These are phyloP conservation scores for Caenorhabditis briggsae DNA, from an alignment of 1,140 invertebrate species.

Conservation along the genomic window DNA sequence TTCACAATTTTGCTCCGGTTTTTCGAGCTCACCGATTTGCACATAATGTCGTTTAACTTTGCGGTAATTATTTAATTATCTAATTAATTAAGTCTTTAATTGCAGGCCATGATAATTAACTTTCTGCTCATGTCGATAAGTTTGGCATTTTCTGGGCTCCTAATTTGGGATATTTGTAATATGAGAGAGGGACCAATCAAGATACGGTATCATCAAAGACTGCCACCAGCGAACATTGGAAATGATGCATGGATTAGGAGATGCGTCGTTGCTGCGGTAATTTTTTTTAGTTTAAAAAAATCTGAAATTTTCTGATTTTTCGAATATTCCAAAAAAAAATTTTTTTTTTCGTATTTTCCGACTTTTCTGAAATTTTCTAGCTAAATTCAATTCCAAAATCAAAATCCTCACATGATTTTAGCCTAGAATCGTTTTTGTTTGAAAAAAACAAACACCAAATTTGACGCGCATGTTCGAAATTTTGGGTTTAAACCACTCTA, in stretches of 20 bases:
- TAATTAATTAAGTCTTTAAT: not conserved
- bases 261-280: conserved; percentile 6
- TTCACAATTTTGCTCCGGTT: conserved; percentile 36
- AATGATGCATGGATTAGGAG: conserved; percentile 24
- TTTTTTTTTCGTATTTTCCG: not conserved
- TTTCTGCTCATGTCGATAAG: not conserved
- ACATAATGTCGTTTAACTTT: conserved; percentile 31
- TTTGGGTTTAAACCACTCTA: too few species aligned
- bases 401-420: too few species aligned
- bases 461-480: too few species aligned
- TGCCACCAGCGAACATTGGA: conserved; percentile 8
- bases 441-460: too few species aligned
- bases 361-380: not conserved
- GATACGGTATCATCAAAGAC: not conserved
- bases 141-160: not conserved
- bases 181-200: not conserved
- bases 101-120: not conserved
- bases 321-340: not conserved
- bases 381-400: not conserved
- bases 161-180: conserved; percentile 36
- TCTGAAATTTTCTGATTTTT: not conserved
- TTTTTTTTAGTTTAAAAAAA: not conserved
- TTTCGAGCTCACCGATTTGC: conserved; percentile 18
- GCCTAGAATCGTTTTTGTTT: too few species aligned
- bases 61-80: not conserved